These are phyloP conservation scores for Esperia sulphurella DNA, from an alignment of 2,888 invertebrate species.

Conservation along the genomic window DNA sequence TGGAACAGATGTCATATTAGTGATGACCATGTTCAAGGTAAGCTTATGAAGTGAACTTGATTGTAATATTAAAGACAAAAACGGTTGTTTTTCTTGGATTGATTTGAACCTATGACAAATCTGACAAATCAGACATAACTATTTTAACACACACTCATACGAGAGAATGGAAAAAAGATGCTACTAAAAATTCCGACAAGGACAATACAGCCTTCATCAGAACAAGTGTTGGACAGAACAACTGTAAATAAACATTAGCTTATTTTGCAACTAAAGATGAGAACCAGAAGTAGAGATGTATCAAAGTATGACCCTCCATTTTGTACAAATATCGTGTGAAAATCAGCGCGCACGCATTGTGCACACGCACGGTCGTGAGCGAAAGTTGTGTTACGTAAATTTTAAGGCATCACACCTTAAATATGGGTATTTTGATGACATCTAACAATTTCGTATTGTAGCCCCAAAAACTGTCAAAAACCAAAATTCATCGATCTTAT, in stretches of 20 bases:
- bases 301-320: constrained; percentile 15
- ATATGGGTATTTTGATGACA: neutral
- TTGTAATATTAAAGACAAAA: no score
- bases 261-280: constrained; percentile 10
- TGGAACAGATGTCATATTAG: no score
- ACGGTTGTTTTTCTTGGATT: no score
- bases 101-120: no score
- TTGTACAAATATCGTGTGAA: constrained; percentile 48
- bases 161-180: no score
- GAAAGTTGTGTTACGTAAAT: constrained; percentile 60
- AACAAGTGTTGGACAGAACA: no score
- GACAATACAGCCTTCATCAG: no score
- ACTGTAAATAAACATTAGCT: no score
- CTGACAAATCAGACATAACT: no score
- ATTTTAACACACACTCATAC: no score
- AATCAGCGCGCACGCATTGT: constrained; percentile 51
- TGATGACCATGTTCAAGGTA: neutral
- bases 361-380: constrained; percentile 55
- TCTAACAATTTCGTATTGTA: neutral
- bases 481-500: no score
- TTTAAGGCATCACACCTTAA: constrained; percentile 12
- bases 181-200: no score
- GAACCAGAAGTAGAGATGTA: constrained; percentile 14
- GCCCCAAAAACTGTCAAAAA: neutral
- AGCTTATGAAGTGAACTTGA: neutral